Percentiles rank a stretch among this genome's conserved stretches.
These are phyloP conservation scores for Gadus macrocephalus DNA, from an alignment of 2,113 vertebrate genomes.

Conservation along the genomic window DNA sequence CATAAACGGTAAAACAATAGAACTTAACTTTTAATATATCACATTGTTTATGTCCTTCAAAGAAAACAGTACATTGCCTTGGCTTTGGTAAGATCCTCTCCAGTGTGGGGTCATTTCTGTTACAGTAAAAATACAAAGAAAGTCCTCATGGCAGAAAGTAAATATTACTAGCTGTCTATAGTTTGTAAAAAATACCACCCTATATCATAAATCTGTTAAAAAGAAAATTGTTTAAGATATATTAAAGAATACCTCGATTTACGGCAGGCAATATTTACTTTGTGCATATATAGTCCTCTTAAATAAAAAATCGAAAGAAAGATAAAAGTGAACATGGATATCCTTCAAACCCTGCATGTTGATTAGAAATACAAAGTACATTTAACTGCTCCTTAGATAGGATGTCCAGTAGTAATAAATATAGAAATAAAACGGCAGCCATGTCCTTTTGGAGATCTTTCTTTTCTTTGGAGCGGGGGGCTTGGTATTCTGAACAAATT, in stretches of 20 bases:
- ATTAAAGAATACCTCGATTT: background rate
- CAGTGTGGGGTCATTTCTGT: slow-evolving; percentile 59
- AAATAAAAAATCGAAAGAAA: background rate
- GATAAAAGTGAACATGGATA: background rate
- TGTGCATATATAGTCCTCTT: background rate
- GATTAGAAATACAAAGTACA: too few relatives aligned
- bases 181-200: slow-evolving; percentile 35
- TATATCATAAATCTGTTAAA: slow-evolving; percentile 20
- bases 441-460: too few relatives aligned
- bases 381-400: too few relatives aligned
- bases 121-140: slow-evolving; percentile 62
- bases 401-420: too few relatives aligned
- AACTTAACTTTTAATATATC: slow-evolving; percentile 34
- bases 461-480: too few relatives aligned
- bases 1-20: slow-evolving; percentile 27
- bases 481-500: too few relatives aligned
- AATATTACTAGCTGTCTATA: slow-evolving; percentile 20
- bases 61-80: slow-evolving; percentile 54
- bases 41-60: slow-evolving; percentile 27
- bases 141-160: background rate
- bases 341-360: background rate
- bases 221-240: background rate
- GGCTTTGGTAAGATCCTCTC: slow-evolving; percentile 59
- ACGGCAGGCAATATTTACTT: background rate
- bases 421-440: too few relatives aligned